Evolutionary conservation across 2,797 vertebrate genomes (phyloP).

Genomic region (Phrynocephalus vlangalii): DNA sequence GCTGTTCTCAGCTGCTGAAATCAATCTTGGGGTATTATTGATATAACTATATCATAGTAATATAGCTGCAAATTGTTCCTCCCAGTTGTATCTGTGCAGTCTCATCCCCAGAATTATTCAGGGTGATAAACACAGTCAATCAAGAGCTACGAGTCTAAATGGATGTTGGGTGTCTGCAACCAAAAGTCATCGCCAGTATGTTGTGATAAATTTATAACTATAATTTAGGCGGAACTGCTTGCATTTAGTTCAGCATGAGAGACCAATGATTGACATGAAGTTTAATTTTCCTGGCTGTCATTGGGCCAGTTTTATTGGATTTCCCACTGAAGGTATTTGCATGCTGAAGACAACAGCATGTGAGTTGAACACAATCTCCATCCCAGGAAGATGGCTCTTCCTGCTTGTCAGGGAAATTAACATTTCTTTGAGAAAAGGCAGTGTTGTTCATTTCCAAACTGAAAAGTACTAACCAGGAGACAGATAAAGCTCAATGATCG

Average conservation of each 20-base stretch:
- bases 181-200: background rate
- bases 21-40: background rate
- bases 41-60: background rate
- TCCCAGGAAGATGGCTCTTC: background rate
- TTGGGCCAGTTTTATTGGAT: background rate
- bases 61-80: background rate
- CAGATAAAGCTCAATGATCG: background rate
- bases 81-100: background rate
- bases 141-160: background rate
- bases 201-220: background rate
- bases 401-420: background rate
- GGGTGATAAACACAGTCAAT: background rate
- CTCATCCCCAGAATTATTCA: background rate
- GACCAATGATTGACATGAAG: background rate
- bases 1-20: background rate
- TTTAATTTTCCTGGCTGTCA: background rate
- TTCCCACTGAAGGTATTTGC: background rate
- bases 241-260: background rate
- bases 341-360: background rate
- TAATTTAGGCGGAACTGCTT: background rate
- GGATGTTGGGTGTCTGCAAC: background rate
- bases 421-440: background rate
- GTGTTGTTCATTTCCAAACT: background rate
- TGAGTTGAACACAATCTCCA: background rate
- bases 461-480: background rate